Evolutionary conservation across 2,113 vertebrate species (phyloP).

Genomic region (Pterocles burchelli): DNA sequence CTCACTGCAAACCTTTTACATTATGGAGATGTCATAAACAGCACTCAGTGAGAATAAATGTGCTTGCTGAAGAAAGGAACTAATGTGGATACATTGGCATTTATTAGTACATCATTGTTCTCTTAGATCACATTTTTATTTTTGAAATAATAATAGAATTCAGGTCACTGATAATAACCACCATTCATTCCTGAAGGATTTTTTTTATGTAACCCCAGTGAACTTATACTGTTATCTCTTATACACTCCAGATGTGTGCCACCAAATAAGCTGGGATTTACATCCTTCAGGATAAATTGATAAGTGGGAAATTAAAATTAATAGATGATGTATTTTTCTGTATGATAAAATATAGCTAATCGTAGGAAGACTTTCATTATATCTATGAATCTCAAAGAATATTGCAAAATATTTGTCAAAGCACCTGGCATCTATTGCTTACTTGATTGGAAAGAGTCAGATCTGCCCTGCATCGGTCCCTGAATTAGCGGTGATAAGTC

Average conservation of each 20-base stretch:
- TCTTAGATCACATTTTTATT: not conserved
- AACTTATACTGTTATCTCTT: not conserved
- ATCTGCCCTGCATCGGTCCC: not conserved
- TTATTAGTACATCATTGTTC: not conserved
- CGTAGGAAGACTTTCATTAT: not conserved
- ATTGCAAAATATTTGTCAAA: not conserved
- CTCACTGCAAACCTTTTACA: not conserved
- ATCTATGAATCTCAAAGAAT: not conserved
- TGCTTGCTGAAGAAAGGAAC: not conserved
- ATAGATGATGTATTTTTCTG: not conserved
- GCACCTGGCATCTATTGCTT: not conserved
- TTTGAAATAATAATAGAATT: not conserved
- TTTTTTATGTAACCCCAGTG: not conserved
- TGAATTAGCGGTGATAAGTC: not conserved
- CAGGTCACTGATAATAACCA: constrained; percentile 1
- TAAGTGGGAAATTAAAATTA: not conserved
- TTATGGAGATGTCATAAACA: constrained; percentile 8
- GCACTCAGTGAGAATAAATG: not conserved
- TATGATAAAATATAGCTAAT: not conserved
- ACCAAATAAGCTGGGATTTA: not conserved
- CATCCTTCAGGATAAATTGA: not conserved
- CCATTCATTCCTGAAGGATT: not conserved
- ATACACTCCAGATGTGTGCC: not conserved
- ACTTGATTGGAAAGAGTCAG: not conserved
- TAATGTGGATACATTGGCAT: not conserved